Conservation (phyloP, 2,888 invertebrate genomes). For the Tachina fera region DNA sequence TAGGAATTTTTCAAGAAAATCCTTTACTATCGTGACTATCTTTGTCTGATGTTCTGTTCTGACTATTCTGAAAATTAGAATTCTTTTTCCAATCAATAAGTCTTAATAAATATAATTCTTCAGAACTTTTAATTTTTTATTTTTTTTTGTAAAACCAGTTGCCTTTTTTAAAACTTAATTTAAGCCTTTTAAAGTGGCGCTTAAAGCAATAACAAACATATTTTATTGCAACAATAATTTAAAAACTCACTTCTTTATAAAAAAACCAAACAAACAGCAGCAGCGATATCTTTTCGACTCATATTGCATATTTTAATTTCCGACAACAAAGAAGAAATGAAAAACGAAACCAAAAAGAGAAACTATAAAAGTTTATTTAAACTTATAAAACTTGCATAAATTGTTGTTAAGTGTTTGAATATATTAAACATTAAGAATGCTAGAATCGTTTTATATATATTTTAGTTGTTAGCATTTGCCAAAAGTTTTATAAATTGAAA, state of each 20-base stretch:
- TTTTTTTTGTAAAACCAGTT: background rate
- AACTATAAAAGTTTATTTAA: slow-evolving; percentile 43
- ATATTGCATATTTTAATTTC: slow-evolving; percentile 53
- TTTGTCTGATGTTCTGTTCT: too few species aligned
- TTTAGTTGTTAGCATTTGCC: slow-evolving; percentile 7
- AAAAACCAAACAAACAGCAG: background rate
- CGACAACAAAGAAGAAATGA: background rate
- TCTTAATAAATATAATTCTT: too few species aligned
- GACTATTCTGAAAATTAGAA: too few species aligned
- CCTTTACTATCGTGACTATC: too few species aligned
- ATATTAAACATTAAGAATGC: slow-evolving; percentile 10
- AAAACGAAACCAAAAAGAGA: slow-evolving; percentile 11
- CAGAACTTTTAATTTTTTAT: too few species aligned
- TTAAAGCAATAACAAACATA: slow-evolving; percentile 1
- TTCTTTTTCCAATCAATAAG: too few species aligned
- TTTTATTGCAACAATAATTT: slow-evolving; percentile 21
- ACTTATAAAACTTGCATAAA: slow-evolving; percentile 54
- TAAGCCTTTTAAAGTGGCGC: background rate
- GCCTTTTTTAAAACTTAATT: background rate
- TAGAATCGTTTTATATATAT: background rate
- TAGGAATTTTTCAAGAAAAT: too few species aligned
- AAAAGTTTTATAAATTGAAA: slow-evolving; percentile 21
- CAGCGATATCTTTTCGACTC: slow-evolving; percentile 1
- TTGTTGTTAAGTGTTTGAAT: slow-evolving; percentile 55
- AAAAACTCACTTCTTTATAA: slow-evolving; percentile 1